These are phyloP conservation scores for Taphrorychus bicolor DNA, from an alignment of 2,888 invertebrate genomes.

Conservation along the genomic window DNA sequence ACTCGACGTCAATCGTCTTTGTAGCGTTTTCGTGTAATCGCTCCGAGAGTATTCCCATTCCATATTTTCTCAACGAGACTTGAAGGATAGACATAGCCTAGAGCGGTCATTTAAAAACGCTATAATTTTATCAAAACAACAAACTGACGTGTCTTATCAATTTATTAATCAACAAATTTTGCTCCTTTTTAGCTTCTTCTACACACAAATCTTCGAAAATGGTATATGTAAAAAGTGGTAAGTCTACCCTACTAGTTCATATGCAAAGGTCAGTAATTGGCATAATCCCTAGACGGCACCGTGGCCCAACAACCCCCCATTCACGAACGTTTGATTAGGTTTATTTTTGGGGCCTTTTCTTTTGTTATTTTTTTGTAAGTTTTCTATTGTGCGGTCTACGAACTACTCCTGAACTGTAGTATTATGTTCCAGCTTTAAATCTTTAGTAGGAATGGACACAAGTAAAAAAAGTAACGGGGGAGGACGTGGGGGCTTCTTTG, in stretches of 20 bases:
- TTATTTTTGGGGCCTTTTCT: not conserved
- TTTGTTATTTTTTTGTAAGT: slow-evolving; percentile 11
- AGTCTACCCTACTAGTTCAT: not conserved
- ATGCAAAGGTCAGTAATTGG: not conserved
- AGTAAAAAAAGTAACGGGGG: slow-evolving; percentile 23
- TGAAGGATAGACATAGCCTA: too few species aligned
- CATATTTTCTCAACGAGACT: too few species aligned
- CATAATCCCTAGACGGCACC: slow-evolving; percentile 1
- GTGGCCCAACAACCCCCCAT: slow-evolving; percentile 6
- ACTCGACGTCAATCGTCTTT: too few species aligned
- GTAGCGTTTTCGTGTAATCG: too few species aligned
- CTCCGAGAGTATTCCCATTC: too few species aligned
- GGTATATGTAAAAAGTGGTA: slow-evolving; percentile 10
- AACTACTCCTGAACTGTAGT: not conserved
- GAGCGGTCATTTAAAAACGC: too few species aligned
- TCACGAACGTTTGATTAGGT: not conserved
- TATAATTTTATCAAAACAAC: too few species aligned
- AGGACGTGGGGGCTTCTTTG: slow-evolving; percentile 36
- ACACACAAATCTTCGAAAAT: not conserved
- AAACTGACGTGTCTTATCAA: not conserved
- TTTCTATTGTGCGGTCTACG: not conserved
- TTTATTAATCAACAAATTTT: not conserved
- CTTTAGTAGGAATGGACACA: slow-evolving; percentile 50
- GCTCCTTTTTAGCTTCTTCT: not conserved
- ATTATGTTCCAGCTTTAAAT: slow-evolving; percentile 49